phyloP scores from a whole-genome alignment of 2,797 vertebrate species.

The Mormyrops boulengeri region DNA sequence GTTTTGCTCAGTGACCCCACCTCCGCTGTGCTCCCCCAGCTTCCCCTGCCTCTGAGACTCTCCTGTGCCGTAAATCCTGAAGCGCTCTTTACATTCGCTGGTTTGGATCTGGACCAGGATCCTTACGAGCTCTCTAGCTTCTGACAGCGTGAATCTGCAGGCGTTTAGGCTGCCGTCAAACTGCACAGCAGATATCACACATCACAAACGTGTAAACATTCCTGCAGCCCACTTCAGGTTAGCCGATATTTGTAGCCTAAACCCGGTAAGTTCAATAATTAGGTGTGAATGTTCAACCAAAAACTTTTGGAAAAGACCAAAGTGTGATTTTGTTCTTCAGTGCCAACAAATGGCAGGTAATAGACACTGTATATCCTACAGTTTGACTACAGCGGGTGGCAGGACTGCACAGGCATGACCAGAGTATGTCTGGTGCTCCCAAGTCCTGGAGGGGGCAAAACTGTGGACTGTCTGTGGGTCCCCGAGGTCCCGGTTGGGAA shows the following conservation, averaged over 20 bases:
- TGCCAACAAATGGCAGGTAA: neutral
- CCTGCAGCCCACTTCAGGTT: neutral
- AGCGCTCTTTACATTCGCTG: neutral
- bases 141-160: neutral
- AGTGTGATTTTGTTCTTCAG: neutral
- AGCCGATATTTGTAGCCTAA: neutral
- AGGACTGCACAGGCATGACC: no score
- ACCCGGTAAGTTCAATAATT: neutral
- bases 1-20: no score
- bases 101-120: neutral
- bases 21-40: neutral
- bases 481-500: neutral
- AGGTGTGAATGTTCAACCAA: neutral
- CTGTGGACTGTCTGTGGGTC: neutral
- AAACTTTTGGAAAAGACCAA: neutral
- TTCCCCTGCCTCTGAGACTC: neutral
- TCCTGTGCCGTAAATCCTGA: neutral
- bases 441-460: neutral
- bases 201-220: neutral
- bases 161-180: neutral
- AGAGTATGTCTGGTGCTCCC: no score
- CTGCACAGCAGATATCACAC: neutral
- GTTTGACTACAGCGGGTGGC: neutral
- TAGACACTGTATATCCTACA: neutral
- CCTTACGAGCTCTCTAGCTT: neutral